A percentile compares a stretch with the other conserved stretches of the same genome.
Evolutionary conservation across 92 coral and sea anemone species (phyloP).

Genomic region (Phenganax subtilis): DNA sequence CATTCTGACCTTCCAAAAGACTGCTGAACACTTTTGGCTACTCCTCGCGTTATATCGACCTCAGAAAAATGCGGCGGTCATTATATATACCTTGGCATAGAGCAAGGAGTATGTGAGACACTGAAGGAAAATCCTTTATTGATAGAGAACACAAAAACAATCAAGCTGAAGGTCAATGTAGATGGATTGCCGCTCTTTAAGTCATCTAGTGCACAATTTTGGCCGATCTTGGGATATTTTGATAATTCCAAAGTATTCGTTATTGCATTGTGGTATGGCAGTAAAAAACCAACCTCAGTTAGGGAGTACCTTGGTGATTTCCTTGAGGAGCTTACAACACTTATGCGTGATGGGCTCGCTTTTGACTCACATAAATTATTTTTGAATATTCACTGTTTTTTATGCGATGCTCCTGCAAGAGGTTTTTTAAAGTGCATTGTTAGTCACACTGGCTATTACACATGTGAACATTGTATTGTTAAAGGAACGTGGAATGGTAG

Average conservation of each 20-base stretch:
- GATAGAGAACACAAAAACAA: background rate
- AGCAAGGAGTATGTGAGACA: background rate
- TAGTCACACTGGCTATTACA: background rate
- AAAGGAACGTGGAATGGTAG: slow-evolving; percentile 15
- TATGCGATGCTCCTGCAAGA: slow-evolving; percentile 10
- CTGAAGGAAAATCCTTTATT: background rate
- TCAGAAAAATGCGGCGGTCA: too few relatives aligned
- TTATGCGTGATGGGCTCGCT: background rate
- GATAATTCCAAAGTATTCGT: background rate
- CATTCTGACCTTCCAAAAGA: background rate
- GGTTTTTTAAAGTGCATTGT: slow-evolving; percentile 1
- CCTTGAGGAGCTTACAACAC: background rate
- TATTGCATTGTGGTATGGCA: slow-evolving; percentile 8
- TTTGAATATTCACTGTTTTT: background rate
- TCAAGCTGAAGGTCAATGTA: background rate
- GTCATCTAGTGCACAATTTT: background rate
- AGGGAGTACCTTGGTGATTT: background rate
- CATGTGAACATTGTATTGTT: background rate
- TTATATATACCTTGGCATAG: background rate
- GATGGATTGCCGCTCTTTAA: slow-evolving; percentile 21
- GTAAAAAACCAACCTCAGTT: background rate
- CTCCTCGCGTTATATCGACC: background rate
- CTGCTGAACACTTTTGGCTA: background rate
- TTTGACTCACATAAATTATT: background rate
- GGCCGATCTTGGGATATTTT: slow-evolving; percentile 22